Evolutionary conservation across 2,797 vertebrate genomes (phyloP).

Genomic region (Aldrovandia affinis): DNA sequence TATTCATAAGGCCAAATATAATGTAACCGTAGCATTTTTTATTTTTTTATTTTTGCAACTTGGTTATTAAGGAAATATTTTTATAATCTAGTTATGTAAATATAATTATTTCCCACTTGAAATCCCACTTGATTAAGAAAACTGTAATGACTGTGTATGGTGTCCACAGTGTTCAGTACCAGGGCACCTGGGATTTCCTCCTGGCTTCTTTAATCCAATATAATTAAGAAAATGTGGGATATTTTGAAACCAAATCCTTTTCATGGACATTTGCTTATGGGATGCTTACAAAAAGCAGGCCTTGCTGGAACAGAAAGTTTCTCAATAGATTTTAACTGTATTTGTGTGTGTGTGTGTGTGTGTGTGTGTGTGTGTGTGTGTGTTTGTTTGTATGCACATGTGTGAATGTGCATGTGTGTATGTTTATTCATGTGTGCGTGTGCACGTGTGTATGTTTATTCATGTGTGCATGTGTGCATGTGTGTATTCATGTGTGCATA

Average conservation of each 20-base stretch:
- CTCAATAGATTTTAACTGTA: background rate
- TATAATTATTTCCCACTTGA: background rate
- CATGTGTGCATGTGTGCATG: background rate
- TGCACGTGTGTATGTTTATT: background rate
- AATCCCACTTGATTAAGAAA: constrained; percentile 9
- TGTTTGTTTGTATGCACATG: too few relatives aligned
- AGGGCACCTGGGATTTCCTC: background rate
- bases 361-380: background rate
- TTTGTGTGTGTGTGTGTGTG: background rate
- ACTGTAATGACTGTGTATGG: background rate
- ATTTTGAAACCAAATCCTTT: background rate
- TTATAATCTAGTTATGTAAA: background rate
- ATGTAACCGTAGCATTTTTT: background rate
- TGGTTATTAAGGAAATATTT: background rate
- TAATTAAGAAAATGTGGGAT: background rate
- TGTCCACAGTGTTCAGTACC: background rate
- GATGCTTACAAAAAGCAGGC: background rate
- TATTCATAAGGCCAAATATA: background rate
- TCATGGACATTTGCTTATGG: background rate
- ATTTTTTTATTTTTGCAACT: too few relatives aligned
- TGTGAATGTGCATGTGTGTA: background rate
- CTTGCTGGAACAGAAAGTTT: background rate
- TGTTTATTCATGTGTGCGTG: background rate
- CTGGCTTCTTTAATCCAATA: background rate
- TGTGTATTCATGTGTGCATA: background rate